Conservation (phyloP, 1,140 invertebrate species). For the Trichomalopsis sarcophagae region DNA sequence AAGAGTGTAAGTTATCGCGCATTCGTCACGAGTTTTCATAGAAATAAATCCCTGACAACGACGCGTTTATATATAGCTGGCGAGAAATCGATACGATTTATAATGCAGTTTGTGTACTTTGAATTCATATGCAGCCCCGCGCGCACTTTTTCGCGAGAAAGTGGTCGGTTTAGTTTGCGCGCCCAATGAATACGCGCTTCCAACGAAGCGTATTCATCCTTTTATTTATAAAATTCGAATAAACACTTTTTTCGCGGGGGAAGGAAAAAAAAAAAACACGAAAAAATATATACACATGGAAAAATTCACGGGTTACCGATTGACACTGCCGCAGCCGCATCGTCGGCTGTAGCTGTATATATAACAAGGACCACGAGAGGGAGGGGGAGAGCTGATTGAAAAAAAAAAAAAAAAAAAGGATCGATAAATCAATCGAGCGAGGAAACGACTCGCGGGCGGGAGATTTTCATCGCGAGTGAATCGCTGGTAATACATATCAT, state of each 20-base stretch:
- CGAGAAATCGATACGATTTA: too few species aligned
- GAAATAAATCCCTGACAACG: too few species aligned
- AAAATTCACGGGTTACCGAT: not conserved
- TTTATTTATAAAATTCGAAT: not conserved
- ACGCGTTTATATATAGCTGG: too few species aligned
- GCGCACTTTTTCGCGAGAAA: too few species aligned
- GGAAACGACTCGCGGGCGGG: not conserved
- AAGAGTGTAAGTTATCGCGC: too few species aligned
- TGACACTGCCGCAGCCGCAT: not conserved
- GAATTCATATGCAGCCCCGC: too few species aligned
- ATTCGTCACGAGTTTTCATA: too few species aligned
- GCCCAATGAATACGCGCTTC: not conserved
- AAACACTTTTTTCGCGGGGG: not conserved
- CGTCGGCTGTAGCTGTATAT: too few species aligned
- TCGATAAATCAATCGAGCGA: not conserved
- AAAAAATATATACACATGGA: not conserved
- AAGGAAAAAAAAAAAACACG: not conserved
- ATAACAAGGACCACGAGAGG: too few species aligned
- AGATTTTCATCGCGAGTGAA: not conserved
- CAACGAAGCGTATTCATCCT: not conserved
- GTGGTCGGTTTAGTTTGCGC: not conserved
- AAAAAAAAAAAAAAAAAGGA: not conserved
- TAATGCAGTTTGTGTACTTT: too few species aligned
- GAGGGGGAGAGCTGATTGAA: not conserved
- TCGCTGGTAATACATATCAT: slow-evolving; percentile 12